Evolutionary conservation across 2,797 vertebrate species (phyloP), one percentile per base, ranked within the genome.

Genomic region (Hylomyscus alleni): DNA sequence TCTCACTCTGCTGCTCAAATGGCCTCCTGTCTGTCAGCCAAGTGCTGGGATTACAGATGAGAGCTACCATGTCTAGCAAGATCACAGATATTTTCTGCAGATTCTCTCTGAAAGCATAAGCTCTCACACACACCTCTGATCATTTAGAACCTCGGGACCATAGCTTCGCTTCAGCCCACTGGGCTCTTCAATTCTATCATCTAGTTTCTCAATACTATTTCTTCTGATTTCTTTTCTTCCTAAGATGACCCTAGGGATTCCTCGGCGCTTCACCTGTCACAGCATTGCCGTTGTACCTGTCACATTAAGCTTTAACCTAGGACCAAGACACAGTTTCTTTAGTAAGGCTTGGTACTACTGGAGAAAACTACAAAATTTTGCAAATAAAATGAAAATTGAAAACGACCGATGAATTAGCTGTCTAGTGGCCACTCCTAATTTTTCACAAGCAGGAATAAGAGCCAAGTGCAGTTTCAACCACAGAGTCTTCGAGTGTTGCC

Each of bases 131-230:
- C 29, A 83, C 44, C 69, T 56, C 20, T 87, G 58, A 11, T 72
- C 50, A 89, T 40, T 89, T 44, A 94, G 83, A 93, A 52, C 22
- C 65, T 86, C 52, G 80, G 31, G 81, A 47, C 67, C 54, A 19
- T 44, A 44, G 4, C n/a, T 90, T 26, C 4, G 87, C 26, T 72
- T 90, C 19, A 52, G 52, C 26, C 44, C 72, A 90, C 5, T 47
- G 22, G 81, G 69, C 52, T 73, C 29, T 93, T 94, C 60, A 89
- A 73, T 73, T 95, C 73, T 75, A 14, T 84, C n/a, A 58, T 12
- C 60, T 69, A 29, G 75, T 94, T 95, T 89, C 75, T 76, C 52
- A 84, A 91, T 91, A 40, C 24, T 69, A 93, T 83, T 73, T n/a
- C 34, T 94, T 56, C 44, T 90, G 10, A 84, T 17, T 94, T 26